Base-by-base conservation (phyloP, 2,113 vertebrate species). In the Perccottus glenii region DNA sequence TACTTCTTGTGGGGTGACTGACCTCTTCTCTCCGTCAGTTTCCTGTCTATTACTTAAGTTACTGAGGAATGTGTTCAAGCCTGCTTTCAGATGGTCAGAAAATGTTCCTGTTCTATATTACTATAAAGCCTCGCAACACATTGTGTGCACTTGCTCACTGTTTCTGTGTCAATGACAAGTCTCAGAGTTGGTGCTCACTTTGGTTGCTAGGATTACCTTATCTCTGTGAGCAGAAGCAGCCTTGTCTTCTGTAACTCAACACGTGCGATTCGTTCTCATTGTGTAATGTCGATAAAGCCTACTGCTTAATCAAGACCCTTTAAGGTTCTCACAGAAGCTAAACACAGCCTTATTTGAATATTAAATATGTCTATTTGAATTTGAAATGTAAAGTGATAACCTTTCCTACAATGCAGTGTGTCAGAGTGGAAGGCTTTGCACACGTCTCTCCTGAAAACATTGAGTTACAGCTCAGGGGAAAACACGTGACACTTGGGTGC, bases 161-260 rank as follows among this genome's bases (percentile, higher is more conserved):
- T 69, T 51, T 66, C 64, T 83, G 70, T 70, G 64, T 70, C 60
- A 67, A 51, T 6, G 70, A 65, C 59, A 75, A 77, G 76, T 78
- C 62, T 53, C 64, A 45, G 48, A 45, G 57, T 60, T 75, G 81
- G 19, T 27, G 77, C 78, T 73, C 82, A 60, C 78, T 73, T 81
- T 63, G 70, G 77, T 88, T 65, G 72, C 10, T 32, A 67, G 82
- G 87, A 88, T 91, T 87, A 89, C 70, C 84, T 91, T 88, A 88
- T 89, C 82, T 85, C 56, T 12, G 68, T 32, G 12, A 78, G 75
- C 86, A 83, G 86, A 79, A 70, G 80, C 55, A 74, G 87, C 81
- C 82, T 76, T 82, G 83, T 84, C 68, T 81, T 85, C 63, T 84
- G 57, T 64, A 75, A 85, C 81, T 71, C 75, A 70, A 85, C 82